A percentile compares a stretch with the other conserved stretches of the same genome.
Evolutionary conservation across 2,113 vertebrate species (phyloP).

Genomic region (Gobius niger): DNA sequence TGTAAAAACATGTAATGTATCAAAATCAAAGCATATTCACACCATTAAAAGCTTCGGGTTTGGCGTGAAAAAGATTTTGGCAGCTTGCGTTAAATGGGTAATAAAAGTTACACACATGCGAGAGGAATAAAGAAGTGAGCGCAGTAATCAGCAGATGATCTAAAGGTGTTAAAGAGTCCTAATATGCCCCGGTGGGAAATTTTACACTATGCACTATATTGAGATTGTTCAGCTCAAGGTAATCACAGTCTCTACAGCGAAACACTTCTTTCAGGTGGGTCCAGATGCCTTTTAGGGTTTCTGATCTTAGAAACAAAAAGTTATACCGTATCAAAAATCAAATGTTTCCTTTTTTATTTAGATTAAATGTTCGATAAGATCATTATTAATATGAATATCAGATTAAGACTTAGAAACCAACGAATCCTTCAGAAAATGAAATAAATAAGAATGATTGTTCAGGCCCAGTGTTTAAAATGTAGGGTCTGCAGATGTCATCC

Average conservation of each 20-base stretch:
- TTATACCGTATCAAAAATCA: too few species aligned
- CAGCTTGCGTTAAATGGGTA: constrained; percentile 58
- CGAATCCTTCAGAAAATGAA: too few species aligned
- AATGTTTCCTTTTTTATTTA: too few species aligned
- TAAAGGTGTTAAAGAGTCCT: constrained; percentile 53
- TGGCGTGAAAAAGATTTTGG: constrained; percentile 68
- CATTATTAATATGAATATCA: too few species aligned
- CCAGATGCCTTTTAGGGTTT: too few species aligned
- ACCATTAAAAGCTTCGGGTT: constrained; percentile 49
- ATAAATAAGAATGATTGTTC: too few species aligned
- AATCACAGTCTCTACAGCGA: constrained; percentile 22
- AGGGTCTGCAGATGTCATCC: too few species aligned
- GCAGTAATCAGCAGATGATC: constrained; percentile 52
- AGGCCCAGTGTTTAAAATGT: too few species aligned
- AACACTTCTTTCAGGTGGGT: too few species aligned
- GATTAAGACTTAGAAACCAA: too few species aligned
- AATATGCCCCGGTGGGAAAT: constrained; percentile 24
- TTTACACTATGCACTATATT: constrained; percentile 28
- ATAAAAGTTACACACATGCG: constrained; percentile 52
- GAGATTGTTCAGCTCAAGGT: constrained; percentile 28
- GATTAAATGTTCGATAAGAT: too few species aligned
- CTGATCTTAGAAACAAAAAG: too few species aligned
- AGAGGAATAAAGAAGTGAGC: constrained; percentile 51
- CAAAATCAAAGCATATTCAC: constrained; percentile 61
- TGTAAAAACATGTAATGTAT: constrained; percentile 52